A percentile compares a stretch with the other conserved stretches of the same genome.
phyloP scores from a whole-genome alignment of 2,888 invertebrate species.

The Drosophila gaucha region DNA sequence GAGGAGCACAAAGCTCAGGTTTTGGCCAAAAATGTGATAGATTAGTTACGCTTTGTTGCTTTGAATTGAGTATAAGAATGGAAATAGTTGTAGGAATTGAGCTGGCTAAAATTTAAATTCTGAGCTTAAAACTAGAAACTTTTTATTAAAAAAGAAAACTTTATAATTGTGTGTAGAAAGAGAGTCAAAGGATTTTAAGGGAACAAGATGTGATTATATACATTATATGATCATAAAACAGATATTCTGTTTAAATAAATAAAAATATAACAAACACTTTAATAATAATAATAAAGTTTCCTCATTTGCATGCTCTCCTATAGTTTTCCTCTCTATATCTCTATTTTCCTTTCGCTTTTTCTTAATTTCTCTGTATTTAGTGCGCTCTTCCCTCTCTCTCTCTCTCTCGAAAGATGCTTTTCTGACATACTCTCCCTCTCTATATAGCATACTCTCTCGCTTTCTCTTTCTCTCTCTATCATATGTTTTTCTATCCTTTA shows the following conservation, averaged over 20 bases:
- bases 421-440: neutral
- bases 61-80: constrained; percentile 18
- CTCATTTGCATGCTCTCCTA: no score
- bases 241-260: no score
- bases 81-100: neutral
- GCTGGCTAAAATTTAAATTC: neutral
- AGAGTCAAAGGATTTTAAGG: neutral
- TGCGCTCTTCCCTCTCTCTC: neutral
- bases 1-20: constrained; percentile 21
- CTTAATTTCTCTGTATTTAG: neutral
- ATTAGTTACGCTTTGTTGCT: constrained; percentile 66
- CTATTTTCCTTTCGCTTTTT: neutral
- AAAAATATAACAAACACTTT: no score
- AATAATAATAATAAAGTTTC: no score
- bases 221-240: no score
- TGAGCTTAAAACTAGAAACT: neutral
- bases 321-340: neutral
- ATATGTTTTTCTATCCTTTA: neutral
- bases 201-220: no score
- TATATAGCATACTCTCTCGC: neutral
- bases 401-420: no score
- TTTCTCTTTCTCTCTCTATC: neutral
- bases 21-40: constrained; percentile 38
- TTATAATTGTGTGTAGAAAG: neutral
- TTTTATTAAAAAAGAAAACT: no score